phyloP scores from a whole-genome alignment of 2,888 invertebrate species.

The Raillietiella orientalis region DNA sequence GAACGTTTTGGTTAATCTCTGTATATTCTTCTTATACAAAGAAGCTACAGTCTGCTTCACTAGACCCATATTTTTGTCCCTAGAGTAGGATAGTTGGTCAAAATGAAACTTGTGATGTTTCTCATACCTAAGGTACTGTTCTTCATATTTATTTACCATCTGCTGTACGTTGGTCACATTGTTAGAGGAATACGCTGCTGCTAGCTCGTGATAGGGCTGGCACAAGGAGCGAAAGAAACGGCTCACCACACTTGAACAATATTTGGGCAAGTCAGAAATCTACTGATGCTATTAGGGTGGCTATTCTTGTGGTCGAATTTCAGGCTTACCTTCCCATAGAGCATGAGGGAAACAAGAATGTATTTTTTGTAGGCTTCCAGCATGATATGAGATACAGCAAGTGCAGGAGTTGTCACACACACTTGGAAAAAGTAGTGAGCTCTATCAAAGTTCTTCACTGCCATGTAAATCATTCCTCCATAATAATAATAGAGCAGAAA shows the following conservation, averaged over 20 bases:
- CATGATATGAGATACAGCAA: constrained; percentile 86
- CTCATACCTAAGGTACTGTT: constrained; percentile 37
- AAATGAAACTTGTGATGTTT: background rate
- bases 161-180: constrained; percentile 32
- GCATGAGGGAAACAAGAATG: constrained; percentile 58
- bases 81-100: constrained; percentile 6
- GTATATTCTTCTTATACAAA: constrained; percentile 82
- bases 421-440: constrained; percentile 88
- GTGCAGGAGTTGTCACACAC: constrained; percentile 71
- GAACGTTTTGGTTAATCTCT: constrained; percentile 77
- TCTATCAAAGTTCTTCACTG: constrained; percentile 64
- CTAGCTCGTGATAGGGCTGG: constrained; percentile 57
- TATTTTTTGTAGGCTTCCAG: constrained; percentile 90
- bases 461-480: constrained; percentile 87
- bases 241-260: constrained; percentile 59
- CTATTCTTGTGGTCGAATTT: background rate
- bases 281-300: background rate
- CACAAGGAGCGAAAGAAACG: constrained; percentile 54
- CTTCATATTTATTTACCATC: constrained; percentile 39
- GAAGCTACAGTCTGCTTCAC: constrained; percentile 44
- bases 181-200: constrained; percentile 40
- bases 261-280: constrained; percentile 33
- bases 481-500: constrained; percentile 86
- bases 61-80: constrained; percentile 22
- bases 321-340: constrained; percentile 45